Conservation (phyloP, 2,888 invertebrate species). For the Drosophila neoperkinsi region DNA sequence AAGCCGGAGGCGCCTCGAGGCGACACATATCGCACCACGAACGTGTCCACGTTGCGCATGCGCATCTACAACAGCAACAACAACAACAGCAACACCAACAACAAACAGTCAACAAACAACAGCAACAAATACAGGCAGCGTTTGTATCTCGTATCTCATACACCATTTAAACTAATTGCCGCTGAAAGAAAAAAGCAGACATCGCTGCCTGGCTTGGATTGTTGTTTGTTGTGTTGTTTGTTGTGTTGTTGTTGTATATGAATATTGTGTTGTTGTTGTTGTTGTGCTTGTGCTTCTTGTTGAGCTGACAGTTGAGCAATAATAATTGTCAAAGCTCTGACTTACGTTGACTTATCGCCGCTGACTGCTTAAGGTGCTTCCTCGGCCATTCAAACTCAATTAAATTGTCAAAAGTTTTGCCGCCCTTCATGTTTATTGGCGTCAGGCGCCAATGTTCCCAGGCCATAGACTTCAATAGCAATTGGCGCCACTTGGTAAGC, state of each 20-base stretch:
- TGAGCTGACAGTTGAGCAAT: constrained; percentile 74
- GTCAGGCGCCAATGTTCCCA: constrained; percentile 58
- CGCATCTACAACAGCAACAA: constrained; percentile 37
- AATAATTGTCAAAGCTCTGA: constrained; percentile 80
- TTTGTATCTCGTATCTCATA: constrained; percentile 62
- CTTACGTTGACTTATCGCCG: constrained; percentile 71
- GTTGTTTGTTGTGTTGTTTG: background rate
- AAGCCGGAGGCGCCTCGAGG: constrained; percentile 61
- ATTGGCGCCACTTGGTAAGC: constrained; percentile 59
- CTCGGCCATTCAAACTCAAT: constrained; percentile 60
- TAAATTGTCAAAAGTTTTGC: constrained; percentile 72
- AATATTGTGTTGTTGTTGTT: constrained; percentile 36
- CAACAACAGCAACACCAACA: constrained; percentile 4
- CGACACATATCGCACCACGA: constrained; percentile 75
- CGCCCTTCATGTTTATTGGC: constrained; percentile 27
- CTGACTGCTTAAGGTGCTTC: constrained; percentile 40
- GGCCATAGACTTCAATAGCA: constrained; percentile 61
- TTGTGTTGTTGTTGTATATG: constrained; percentile 18
- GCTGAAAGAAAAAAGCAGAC: constrained; percentile 8
- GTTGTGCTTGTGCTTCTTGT: constrained; percentile 5
- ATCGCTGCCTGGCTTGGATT: constrained; percentile 10
- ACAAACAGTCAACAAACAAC: constrained; percentile 1
- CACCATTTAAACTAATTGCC: constrained; percentile 66
- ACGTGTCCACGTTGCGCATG: constrained; percentile 72
- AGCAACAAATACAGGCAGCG: constrained; percentile 1